Evolutionary conservation across 35 echinoderm and acorn worm species (phyloP).

Genomic region (Lytechinus pictus): DNA sequence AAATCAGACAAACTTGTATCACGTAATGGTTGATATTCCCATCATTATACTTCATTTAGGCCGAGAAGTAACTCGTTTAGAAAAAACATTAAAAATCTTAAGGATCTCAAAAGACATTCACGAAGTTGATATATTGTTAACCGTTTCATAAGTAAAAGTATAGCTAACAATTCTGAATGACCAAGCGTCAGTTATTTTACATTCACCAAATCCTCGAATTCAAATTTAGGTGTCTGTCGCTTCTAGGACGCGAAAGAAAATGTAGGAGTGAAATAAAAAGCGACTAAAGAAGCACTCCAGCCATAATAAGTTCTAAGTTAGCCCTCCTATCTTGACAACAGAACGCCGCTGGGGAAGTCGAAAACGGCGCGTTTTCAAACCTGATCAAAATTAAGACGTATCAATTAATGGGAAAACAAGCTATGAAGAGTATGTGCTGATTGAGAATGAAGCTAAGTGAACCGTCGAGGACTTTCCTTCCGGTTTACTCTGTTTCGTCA

Average conservation of each 20-base stretch:
- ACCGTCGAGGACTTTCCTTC: neutral
- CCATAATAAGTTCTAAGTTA: neutral
- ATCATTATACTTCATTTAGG: too few relatives aligned
- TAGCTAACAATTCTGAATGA: neutral
- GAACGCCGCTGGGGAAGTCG: neutral
- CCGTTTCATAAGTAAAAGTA: neutral
- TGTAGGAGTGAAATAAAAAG: neutral
- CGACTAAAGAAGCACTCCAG: neutral
- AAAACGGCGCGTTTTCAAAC: conserved; percentile 9
- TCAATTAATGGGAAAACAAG: neutral
- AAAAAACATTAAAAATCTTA: too few relatives aligned
- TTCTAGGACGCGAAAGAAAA: neutral
- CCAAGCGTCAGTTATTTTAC: neutral
- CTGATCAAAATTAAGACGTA: conserved; percentile 19
- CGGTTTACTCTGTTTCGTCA: neutral
- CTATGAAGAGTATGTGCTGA: neutral
- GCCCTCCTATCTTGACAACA: neutral
- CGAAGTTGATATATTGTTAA: too few relatives aligned
- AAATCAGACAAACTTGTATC: too few relatives aligned
- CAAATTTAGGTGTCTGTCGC: neutral
- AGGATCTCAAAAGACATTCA: too few relatives aligned
- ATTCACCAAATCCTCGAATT: neutral
- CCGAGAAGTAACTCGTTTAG: too few relatives aligned
- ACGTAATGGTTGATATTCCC: too few relatives aligned
- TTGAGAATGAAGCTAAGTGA: conserved; percentile 12